Base-by-base conservation (phyloP, 2,113 vertebrate genomes). In the Gadus chalcogrammus region DNA sequence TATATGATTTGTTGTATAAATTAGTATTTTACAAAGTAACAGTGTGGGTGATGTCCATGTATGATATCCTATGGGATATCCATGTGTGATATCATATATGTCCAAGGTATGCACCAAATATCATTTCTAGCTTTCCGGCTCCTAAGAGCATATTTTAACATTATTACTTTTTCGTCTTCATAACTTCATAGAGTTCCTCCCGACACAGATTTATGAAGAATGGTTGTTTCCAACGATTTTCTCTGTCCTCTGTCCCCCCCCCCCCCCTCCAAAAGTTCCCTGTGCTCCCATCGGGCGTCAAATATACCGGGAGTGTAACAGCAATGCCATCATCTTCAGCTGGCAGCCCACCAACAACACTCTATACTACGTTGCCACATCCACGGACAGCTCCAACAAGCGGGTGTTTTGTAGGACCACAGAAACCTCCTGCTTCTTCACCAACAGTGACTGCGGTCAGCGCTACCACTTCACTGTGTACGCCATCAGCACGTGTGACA, bases 261-360 rank as follows among this genome's bases (percentile, higher is more conserved):
- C 28, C 31, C 31, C 31, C 31, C 2, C 31, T 7, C 31, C 9
- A 53, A 22, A 78, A 94, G 93, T 88, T 7, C 87, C 91, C 15
- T 94, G 93, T 62, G 86, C 88, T 18, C 93, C 93, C 1, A 70
- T 75, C 9, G 22, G 79, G 12, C 55, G 82, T 22, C 0, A 15
- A 0, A 42, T 80, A 17, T 61, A 15, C 42, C 80, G 85, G 4
- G 68, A 83, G 1, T 93, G 93, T 68, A 79, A 78, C 58, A 88
- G 85, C 74, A 92, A 91, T 28, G 85, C 67, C 5, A 82, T 93
- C 6, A 3, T 70, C n/a, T 88, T 90, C 3, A 78, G 59, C 52
- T 94, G 92, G 92, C 9, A 77, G 9, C 56, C 70, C 53, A 91
- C 87, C 58, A 65, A 85, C 77, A 88, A 88, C 71, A 88, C 92